These are phyloP conservation scores for Vultur gryphus DNA, from an alignment of 2,797 vertebrate genomes.

Conservation along the genomic window DNA sequence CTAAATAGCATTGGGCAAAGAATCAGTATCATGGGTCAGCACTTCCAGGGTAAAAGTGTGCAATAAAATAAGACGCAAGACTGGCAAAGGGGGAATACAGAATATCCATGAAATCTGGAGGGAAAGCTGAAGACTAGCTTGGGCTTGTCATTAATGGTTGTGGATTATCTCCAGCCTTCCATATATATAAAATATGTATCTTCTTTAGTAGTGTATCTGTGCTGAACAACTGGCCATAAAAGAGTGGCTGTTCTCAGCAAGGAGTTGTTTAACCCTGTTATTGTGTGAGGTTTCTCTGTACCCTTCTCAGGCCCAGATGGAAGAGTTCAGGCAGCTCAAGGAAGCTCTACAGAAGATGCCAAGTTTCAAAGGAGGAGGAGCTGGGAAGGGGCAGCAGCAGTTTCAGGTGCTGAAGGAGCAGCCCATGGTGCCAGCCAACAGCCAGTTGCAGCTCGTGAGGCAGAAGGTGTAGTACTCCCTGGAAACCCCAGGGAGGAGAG, in stretches of 20 bases:
- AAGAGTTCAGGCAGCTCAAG: slow-evolving; percentile 74
- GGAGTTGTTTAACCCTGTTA: background rate
- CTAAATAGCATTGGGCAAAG: background rate
- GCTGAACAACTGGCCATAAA: background rate
- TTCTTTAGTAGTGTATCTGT: background rate
- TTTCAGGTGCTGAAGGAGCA: background rate
- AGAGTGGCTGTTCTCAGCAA: background rate
- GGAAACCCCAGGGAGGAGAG: background rate
- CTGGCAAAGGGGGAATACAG: background rate
- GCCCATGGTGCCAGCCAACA: background rate
- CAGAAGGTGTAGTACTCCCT: slow-evolving; percentile 42
- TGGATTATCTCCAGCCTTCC: background rate
- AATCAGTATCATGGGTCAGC: background rate
- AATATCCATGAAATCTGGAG: background rate
- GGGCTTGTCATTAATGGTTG: background rate
- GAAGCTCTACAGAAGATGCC: slow-evolving; percentile 73
- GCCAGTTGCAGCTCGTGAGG: background rate
- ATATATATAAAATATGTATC: accelerated
- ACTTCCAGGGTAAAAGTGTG: background rate
- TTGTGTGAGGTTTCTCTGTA: background rate
- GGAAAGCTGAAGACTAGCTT: background rate
- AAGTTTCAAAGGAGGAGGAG: slow-evolving; percentile 60
- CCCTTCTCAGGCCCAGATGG: slow-evolving; percentile 66
- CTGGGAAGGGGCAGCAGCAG: slow-evolving; percentile 15
- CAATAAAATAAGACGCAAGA: background rate